A percentile compares a stretch with the other conserved stretches of the same genome.
Evolutionary conservation across 1,140 invertebrate genomes (phyloP).

Genomic region (Nylanderia fulva): DNA sequence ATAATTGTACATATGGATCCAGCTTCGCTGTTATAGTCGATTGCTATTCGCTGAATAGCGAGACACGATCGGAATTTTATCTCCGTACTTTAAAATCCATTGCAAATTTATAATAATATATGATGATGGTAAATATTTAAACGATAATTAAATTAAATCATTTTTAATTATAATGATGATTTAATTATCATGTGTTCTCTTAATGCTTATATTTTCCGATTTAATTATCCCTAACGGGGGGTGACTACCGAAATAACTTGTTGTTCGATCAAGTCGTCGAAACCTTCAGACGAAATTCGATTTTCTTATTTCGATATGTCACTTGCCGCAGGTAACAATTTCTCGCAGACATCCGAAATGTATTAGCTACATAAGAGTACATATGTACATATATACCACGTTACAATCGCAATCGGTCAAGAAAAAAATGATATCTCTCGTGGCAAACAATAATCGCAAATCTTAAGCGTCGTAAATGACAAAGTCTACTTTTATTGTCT

Average conservation of each 20-base stretch:
- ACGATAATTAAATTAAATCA: background rate
- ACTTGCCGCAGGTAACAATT: constrained; percentile 73
- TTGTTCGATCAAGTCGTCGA: constrained; percentile 60
- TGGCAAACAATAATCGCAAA: background rate
- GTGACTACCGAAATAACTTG: background rate
- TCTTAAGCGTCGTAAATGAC: background rate
- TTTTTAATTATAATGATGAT: too few species aligned
- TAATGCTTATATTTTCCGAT: background rate
- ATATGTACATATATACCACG: too few species aligned
- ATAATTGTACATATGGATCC: constrained; percentile 16
- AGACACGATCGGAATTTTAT: background rate
- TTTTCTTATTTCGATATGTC: constrained; percentile 42
- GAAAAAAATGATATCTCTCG: background rate
- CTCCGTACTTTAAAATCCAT: background rate
- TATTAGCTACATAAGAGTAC: too few species aligned
- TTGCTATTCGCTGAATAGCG: background rate
- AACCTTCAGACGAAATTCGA: constrained; percentile 73
- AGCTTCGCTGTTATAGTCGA: constrained; percentile 18
- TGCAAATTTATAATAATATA: constrained; percentile 1
- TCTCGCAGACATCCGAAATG: constrained; percentile 74
- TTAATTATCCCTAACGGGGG: background rate
- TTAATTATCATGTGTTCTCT: too few species aligned
- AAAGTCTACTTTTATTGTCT: background rate
- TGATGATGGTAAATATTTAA: background rate
- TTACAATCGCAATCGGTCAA: constrained; percentile 38